Conservation (phyloP, 2,888 invertebrate genomes). For the Parthenolecanium corni region DNA sequence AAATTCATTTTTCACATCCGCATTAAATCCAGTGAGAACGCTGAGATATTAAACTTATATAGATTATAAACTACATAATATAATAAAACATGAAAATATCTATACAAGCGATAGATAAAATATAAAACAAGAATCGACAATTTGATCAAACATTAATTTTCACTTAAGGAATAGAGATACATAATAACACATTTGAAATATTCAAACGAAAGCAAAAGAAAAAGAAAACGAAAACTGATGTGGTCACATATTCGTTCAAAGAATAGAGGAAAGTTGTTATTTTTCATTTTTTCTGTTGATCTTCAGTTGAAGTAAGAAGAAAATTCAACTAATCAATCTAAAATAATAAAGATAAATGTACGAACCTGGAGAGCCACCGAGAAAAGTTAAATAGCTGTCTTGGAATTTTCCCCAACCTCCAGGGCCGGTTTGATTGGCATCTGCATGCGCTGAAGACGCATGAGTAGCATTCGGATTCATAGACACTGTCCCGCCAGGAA, state of each 20-base stretch:
- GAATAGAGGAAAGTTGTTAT: neutral
- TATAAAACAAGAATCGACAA: no score
- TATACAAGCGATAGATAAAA: neutral
- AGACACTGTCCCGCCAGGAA: conserved; percentile 33
- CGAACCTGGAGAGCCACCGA: conserved; percentile 37
- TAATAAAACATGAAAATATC: neutral
- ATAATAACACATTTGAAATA: conserved; percentile 6
- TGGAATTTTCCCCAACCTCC: conserved; percentile 43
- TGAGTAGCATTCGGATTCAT: conserved; percentile 37
- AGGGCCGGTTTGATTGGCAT: conserved; percentile 44
- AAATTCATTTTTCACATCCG: no score
- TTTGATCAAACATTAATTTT: neutral
- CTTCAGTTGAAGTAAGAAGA: no score
- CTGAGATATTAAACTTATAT: no score
- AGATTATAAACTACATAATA: no score
- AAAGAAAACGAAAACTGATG: conserved; percentile 8
- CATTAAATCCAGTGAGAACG: no score
- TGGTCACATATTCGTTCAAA: neutral
- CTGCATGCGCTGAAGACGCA: conserved; percentile 33
- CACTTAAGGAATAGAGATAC: neutral
- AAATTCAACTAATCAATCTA: neutral
- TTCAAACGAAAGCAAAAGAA: neutral
- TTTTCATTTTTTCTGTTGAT: neutral
- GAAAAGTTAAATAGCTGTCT: conserved; percentile 45
- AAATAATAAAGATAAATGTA: conserved; percentile 28